Evolutionary conservation across 2,888 invertebrate species (phyloP).

Genomic region (Temnothorax rugatulus): DNA sequence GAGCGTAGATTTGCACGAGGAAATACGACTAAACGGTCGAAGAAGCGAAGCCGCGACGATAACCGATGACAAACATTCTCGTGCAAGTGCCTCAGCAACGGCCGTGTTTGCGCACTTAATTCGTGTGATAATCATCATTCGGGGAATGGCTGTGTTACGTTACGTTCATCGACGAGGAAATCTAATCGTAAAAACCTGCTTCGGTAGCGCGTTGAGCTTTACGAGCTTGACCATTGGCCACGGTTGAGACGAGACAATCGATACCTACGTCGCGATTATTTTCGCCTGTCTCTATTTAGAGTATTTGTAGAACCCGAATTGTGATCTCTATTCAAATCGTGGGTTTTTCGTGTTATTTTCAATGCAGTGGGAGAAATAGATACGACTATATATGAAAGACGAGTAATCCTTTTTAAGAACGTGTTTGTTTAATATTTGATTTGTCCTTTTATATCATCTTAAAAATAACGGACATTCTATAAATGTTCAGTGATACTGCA

Average conservation of each 20-base stretch:
- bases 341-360: not conserved
- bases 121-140: constrained; percentile 22
- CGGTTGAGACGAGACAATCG: constrained; percentile 26
- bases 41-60: constrained; percentile 46
- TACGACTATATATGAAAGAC: not conserved
- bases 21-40: constrained; percentile 54
- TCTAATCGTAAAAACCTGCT: not conserved
- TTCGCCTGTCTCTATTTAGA: not conserved
- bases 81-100: not conserved
- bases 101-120: constrained; percentile 29
- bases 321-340: not conserved
- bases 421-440: not conserved
- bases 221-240: constrained; percentile 13
- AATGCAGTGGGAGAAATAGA: not conserved
- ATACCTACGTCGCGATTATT: constrained; percentile 34
- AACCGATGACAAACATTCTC: constrained; percentile 38
- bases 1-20: constrained; percentile 72
- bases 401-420: not conserved
- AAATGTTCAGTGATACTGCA: not conserved
- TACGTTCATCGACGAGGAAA: not conserved
- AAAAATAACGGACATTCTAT: not conserved
- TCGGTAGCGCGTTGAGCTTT: not conserved
- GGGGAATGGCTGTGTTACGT: not conserved
- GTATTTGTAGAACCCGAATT: not conserved
- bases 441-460: not conserved